Conservation (phyloP, 2,888 invertebrate species). For the Chaitophorus viminalis region DNA sequence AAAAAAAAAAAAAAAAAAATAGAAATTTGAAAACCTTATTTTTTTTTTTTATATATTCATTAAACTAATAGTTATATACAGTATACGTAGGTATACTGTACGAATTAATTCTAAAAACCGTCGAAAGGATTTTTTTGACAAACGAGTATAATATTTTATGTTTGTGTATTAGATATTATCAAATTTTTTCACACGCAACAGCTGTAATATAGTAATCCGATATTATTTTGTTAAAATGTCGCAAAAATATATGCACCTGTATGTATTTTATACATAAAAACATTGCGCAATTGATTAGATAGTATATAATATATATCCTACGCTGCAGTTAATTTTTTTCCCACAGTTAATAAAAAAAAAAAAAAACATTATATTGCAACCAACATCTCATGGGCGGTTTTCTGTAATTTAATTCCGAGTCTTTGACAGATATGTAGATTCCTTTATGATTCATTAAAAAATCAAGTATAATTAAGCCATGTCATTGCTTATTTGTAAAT, state of each 20-base stretch:
- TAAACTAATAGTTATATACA: too few relatives aligned
- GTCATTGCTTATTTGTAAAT: neutral
- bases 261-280: neutral
- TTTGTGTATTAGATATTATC: neutral
- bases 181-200: neutral
- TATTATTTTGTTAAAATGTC: conserved; percentile 15
- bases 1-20: too few relatives aligned
- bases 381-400: neutral
- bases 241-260: neutral
- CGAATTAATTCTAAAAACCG: too few relatives aligned
- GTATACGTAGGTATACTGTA: too few relatives aligned
- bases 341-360: neutral
- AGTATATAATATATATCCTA: too few relatives aligned
- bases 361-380: neutral
- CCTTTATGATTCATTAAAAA: neutral
- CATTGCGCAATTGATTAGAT: neutral
- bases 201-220: neutral
- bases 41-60: too few relatives aligned
- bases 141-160: too few relatives aligned
- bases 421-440: neutral
- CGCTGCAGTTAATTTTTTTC: neutral
- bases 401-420: neutral
- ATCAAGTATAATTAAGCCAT: neutral
- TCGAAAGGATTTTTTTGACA: too few relatives aligned
- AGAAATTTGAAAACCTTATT: too few relatives aligned